Percentiles rank a stretch among this genome's conserved stretches.
Conservation (phyloP, 2,797 vertebrate species). For the Mergus octosetaceus region DNA sequence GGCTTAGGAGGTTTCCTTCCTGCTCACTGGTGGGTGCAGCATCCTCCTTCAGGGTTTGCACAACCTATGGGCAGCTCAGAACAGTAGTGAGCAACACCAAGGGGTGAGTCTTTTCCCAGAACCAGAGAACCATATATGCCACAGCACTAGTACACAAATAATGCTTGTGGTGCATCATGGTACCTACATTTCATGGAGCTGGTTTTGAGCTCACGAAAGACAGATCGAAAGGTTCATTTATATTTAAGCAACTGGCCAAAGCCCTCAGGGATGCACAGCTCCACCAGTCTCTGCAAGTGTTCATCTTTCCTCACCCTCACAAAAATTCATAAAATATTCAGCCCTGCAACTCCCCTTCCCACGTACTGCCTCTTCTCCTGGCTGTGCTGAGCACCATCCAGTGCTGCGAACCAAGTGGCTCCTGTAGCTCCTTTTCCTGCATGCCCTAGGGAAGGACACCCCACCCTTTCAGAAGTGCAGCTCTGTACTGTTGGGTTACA, state of each 20-base stretch:
- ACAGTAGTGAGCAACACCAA: neutral
- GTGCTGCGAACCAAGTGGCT: neutral
- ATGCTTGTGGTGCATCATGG: accelerated
- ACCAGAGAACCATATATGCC: neutral
- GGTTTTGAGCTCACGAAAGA: neutral
- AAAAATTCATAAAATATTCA: neutral
- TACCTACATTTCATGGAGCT: neutral
- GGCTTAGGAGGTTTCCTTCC: neutral
- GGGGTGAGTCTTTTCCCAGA: neutral
- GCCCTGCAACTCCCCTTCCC: conserved; percentile 5
- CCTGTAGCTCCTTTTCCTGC: neutral
- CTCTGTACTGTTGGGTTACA: neutral
- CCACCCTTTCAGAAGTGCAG: neutral
- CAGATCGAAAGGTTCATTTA: neutral
- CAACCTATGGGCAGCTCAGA: neutral
- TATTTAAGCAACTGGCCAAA: neutral
- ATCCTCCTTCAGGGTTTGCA: neutral
- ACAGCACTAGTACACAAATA: neutral
- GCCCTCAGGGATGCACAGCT: neutral
- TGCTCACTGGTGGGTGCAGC: neutral
- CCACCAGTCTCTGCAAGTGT: neutral
- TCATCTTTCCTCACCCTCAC: conserved; percentile 24
- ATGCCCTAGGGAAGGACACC: neutral
- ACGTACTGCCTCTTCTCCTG: neutral
- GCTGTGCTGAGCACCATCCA: neutral